A percentile compares a stretch with the other conserved stretches of the same genome.
Conservation (phyloP, 2,797 vertebrate species). For the Xiphophorus birchmanni region DNA sequence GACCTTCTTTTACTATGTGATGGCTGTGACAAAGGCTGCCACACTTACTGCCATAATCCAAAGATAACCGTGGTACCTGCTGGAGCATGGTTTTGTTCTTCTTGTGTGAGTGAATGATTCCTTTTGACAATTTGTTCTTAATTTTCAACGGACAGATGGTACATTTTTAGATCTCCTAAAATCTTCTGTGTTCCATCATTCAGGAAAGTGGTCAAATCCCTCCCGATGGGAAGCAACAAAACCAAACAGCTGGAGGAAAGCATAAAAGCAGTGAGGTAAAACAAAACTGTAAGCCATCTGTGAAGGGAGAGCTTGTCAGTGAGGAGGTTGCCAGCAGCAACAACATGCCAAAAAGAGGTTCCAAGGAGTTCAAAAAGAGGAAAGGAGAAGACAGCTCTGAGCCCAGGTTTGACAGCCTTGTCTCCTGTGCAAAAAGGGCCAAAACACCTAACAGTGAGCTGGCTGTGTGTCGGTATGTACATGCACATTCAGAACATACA, state of each 20-base stretch:
- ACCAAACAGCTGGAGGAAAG: slow-evolving; percentile 85
- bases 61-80: slow-evolving; percentile 93
- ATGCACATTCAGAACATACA: background rate
- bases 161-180: slow-evolving; percentile 6
- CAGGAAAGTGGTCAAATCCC: slow-evolving; percentile 89
- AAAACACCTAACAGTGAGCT: slow-evolving; percentile 84
- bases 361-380: slow-evolving; percentile 84
- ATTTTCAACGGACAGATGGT: background rate
- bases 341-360: slow-evolving; percentile 82
- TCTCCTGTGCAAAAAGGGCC: slow-evolving; percentile 83
- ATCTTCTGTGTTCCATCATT: slow-evolving; percentile 55
- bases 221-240: slow-evolving; percentile 86
- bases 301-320: slow-evolving; percentile 82
- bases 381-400: slow-evolving; percentile 83
- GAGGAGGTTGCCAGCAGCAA: slow-evolving; percentile 86
- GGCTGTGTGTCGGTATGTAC: slow-evolving; percentile 85
- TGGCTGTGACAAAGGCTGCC: slow-evolving; percentile 96
- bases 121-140: background rate
- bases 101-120: slow-evolving; percentile 80
- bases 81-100: slow-evolving; percentile 95
- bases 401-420: slow-evolving; percentile 82
- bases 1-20: slow-evolving; percentile 95
- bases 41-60: slow-evolving; percentile 96
- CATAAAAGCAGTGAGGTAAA: slow-evolving; percentile 87
- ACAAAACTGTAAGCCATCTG: slow-evolving; percentile 82